Evolutionary conservation across 1,140 invertebrate species (phyloP), one percentile per base, ranked within the genome.

Genomic region (Achroia grisella): DNA sequence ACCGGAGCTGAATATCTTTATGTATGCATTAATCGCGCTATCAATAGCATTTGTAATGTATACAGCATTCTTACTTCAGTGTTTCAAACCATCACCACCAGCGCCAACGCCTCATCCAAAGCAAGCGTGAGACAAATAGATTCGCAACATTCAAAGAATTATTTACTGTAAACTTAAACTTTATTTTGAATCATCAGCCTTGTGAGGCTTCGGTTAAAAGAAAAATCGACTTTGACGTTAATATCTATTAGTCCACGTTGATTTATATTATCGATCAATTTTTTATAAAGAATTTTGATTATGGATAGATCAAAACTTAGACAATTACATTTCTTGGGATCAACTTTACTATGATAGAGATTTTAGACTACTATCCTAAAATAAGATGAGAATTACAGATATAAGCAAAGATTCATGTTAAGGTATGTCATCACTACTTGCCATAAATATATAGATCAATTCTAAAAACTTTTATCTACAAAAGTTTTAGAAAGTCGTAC

Each of bases 1-100:
- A 66, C 95, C 96, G 0, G 96, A 98, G 79, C 80, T 98, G 10
- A 97, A 96, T 67, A 90, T 98, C 47, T 98, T 97, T 72, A 97
- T 98, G 95, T 97, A 97, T 72, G 95, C 93, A 40, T 87, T 97
- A 56, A 92, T 95, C 61, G 94, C 94, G 0, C 91, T 97, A 44
- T 92, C 93, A 37, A 85, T 95, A 51, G 91, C 93, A 14, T 98
- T 97, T 65, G 88, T 96, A 2, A 87, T 96, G 71, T 98, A 98
- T 77, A 97, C 96, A 0, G 91, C 94, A 8, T 97, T 97, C 77
- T 85, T 98, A 11, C 86, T 98, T 29, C 95, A 97, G 71, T 97
- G 95, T 80, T 96, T 97, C 73, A 92, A 93, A 61, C 86, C 91
- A 14, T 83, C 89, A 36, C 85, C 88, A 14, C 66, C 85, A 11